Conservation (phyloP, 2,888 invertebrate genomes). For the Deroplatys truncata region DNA sequence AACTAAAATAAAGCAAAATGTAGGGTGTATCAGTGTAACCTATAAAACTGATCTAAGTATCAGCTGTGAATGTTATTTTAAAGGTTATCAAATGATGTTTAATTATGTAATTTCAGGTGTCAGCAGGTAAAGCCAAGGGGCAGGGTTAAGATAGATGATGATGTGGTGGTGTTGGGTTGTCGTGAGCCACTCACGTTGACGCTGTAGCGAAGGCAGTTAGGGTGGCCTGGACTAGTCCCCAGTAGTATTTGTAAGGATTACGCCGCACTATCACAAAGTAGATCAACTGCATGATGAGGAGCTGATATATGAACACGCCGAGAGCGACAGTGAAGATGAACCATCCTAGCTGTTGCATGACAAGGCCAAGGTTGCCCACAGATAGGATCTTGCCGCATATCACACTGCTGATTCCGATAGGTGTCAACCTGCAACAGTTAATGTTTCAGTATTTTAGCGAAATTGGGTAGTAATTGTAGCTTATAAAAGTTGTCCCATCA, state of each 20-base stretch:
- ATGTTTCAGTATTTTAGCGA: background rate
- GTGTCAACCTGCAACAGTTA: slow-evolving; percentile 58
- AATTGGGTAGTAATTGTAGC: background rate
- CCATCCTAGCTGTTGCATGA: slow-evolving; percentile 59
- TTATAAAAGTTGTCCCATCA: background rate
- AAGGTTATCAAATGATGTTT: background rate
- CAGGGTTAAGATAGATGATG: background rate
- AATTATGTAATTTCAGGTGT: background rate
- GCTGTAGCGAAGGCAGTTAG: slow-evolving; percentile 87
- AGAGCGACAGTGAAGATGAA: slow-evolving; percentile 78
- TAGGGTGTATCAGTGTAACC: no score
- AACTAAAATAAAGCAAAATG: no score
- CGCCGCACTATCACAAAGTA: slow-evolving; percentile 74
- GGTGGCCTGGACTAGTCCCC: slow-evolving; percentile 75
- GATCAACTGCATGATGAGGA: slow-evolving; percentile 77
- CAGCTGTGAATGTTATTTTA: no score
- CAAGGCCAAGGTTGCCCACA: slow-evolving; percentile 62
- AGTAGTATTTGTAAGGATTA: slow-evolving; percentile 85
- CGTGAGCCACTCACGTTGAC: slow-evolving; percentile 70
- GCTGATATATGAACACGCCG: slow-evolving; percentile 79
- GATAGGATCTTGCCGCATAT: slow-evolving; percentile 77
- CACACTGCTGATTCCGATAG: slow-evolving; percentile 77
- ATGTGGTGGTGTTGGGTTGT: background rate
- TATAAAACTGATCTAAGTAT: no score
- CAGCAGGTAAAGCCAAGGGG: background rate